These are phyloP conservation scores for Onthophagus sagittarius DNA, from an alignment of 2,888 invertebrate species.

Conservation along the genomic window DNA sequence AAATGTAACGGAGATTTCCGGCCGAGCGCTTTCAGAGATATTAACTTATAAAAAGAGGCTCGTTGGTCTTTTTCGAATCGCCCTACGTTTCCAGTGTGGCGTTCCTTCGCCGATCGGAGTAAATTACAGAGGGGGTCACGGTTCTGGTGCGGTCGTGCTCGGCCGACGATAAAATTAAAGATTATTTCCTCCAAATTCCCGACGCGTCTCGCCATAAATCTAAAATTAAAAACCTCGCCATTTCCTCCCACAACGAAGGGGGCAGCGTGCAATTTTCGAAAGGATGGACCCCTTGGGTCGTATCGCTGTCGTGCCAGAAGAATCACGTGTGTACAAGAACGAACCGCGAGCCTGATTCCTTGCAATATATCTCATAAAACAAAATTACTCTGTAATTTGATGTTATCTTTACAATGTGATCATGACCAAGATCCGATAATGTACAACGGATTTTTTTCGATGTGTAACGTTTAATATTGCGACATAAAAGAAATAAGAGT, in stretches of 20 bases:
- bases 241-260: slow-evolving; percentile 21
- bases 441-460: not conserved
- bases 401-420: slow-evolving; percentile 38
- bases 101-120: not conserved
- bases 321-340: not conserved
- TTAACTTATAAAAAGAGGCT: not conserved
- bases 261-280: slow-evolving; percentile 21
- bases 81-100: not conserved
- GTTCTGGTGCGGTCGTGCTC: not conserved
- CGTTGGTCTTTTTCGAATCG: too few relatives aligned
- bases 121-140: slow-evolving; percentile 1
- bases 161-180: not conserved
- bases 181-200: slow-evolving; percentile 19
- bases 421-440: slow-evolving; percentile 22
- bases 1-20: not conserved
- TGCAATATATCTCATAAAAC: slow-evolving; percentile 33
- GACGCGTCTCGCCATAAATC: slow-evolving; percentile 21
- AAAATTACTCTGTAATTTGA: slow-evolving; percentile 40
- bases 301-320: not conserved
- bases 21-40: not conserved
- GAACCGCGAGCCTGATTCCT: not conserved
- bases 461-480: not conserved
- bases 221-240: slow-evolving; percentile 22
- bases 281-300: not conserved
- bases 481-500: not conserved